Evolutionary conservation across 2,888 invertebrate genomes (phyloP), one percentile per base, ranked within the genome.

Genomic region (Sphaeridia pumilis): DNA sequence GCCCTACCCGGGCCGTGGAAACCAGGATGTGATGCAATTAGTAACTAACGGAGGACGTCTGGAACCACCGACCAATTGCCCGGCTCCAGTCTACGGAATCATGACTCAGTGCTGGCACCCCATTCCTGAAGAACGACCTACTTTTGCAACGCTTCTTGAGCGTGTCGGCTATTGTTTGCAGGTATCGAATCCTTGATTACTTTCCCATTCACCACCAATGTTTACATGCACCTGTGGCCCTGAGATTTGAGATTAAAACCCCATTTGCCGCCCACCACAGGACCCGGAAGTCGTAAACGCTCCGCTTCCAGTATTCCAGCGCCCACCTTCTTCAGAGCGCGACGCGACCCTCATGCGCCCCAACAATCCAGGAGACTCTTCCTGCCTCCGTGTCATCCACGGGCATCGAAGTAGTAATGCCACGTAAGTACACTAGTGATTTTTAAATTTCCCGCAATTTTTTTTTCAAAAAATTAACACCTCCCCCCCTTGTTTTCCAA

Each of bases 61-160:
- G 26, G 86, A 87, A 67, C 82, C 84, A 43, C 92, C 92, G 1
- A 78, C 78, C 41, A 74, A 76, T 56, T 80, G 80, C 67, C 78
- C 79, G 27, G 74, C 76, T 57, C 79, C 81, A 17, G 78, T 90
- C 67, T 89, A 88, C 69, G 81, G 84, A 45, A 78, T 95, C 65
- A 97, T 97, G 95, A 84, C 84, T 36, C 84, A 87, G 67, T 95
- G 95, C 67, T 97, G 95, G 95, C 87, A 88, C 72, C 88, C 92
- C 0, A 78, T 79, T 50, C 86, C 94, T 0, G 83, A 83, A 43
- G 82, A 86, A 63, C 74, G 97, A 58, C 95, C 95, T 0, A 79
- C 80, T 20, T 94, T 94, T 69, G 75, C 80, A 1, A 80, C 81
- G 46, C 82, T 94, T 66, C 77, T 86, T 44, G 88, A 92, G 66